phyloP scores from a whole-genome alignment of 2,888 invertebrate genomes.

The Griposia aprilina region DNA sequence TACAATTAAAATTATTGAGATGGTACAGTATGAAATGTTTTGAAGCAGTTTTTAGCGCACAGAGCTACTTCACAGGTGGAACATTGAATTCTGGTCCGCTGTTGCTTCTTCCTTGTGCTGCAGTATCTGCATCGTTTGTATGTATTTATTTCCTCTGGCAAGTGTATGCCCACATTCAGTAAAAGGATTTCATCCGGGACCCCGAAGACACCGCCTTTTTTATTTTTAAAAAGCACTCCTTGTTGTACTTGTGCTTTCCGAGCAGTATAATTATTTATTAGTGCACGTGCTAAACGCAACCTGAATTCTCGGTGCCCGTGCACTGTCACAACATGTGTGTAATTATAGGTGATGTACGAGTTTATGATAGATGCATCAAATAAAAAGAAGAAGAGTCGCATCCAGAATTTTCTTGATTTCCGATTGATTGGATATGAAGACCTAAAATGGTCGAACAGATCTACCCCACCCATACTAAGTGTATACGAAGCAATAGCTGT shows the following conservation, averaged over 20 bases:
- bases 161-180: not conserved
- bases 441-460: constrained; percentile 4
- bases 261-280: too few relatives aligned
- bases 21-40: constrained; percentile 2
- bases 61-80: constrained; percentile 17
- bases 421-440: not conserved
- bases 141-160: constrained; percentile 3
- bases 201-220: not conserved
- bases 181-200: constrained; percentile 9
- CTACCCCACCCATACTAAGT: not conserved
- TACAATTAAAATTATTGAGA: not conserved
- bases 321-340: too few relatives aligned
- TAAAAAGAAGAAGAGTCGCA: too few relatives aligned
- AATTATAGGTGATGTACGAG: too few relatives aligned
- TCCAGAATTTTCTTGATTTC: too few relatives aligned
- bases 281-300: too few relatives aligned
- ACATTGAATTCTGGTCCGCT: constrained; percentile 8
- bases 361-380: too few relatives aligned
- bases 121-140: not conserved
- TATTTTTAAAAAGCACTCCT: too few relatives aligned
- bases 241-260: too few relatives aligned
- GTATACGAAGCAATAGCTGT: not conserved
- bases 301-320: too few relatives aligned
- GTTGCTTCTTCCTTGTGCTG: not conserved
- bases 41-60: constrained; percentile 13